Conservation (phyloP, 2,113 vertebrate genomes). For the Arizona elegans region DNA sequence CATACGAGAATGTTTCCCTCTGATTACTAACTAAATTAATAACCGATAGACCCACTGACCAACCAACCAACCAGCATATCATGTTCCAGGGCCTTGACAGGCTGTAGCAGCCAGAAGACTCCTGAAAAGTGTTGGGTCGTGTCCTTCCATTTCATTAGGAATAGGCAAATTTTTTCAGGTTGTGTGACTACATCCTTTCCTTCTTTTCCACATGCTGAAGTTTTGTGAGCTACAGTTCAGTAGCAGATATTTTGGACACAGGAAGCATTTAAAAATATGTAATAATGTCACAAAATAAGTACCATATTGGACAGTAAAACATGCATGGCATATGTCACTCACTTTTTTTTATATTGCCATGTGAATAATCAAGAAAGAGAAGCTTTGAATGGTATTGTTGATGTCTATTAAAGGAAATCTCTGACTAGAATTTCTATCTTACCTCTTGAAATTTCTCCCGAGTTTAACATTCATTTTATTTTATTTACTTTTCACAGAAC, state of each 20-base stretch:
- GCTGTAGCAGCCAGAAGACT: neutral
- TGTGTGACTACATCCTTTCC: neutral
- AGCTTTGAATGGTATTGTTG: slow-evolving; percentile 25
- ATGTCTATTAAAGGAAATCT: slow-evolving; percentile 34
- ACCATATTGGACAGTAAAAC: neutral
- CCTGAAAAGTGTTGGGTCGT: neutral
- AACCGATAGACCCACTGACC: too few relatives aligned
- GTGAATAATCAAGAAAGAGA: slow-evolving; percentile 27
- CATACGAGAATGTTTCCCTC: neutral
- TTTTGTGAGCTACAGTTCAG: neutral
- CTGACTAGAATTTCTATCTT: slow-evolving; percentile 11
- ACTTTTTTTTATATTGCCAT: neutral
- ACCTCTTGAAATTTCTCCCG: neutral
- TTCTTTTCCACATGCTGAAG: neutral
- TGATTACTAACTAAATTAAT: neutral
- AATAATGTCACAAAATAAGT: neutral
- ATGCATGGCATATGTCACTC: neutral
- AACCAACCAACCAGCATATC: too few relatives aligned
- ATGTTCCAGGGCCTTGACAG: neutral
- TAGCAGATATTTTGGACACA: neutral
- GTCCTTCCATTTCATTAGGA: neutral
- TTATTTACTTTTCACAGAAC: slow-evolving; percentile 63
- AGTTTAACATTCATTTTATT: slow-evolving; percentile 1
- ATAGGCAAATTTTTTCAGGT: too few relatives aligned
- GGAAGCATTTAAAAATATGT: neutral